Conservation (phyloP, 2,113 vertebrate genomes). For the Spea bombifrons region DNA sequence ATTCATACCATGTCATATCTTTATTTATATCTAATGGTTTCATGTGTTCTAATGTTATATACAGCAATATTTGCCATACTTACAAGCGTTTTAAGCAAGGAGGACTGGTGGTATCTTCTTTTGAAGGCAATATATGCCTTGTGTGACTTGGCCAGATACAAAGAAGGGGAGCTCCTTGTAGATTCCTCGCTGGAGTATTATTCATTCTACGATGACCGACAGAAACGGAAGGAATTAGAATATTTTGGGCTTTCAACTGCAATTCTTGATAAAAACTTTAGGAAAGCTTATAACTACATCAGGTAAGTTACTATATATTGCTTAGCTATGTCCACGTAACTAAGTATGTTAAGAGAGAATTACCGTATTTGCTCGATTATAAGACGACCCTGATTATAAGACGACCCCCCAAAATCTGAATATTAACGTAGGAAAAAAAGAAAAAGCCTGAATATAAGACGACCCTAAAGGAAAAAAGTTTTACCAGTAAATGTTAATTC, state of each 20-base stretch:
- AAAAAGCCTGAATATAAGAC: too few species aligned
- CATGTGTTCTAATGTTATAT: slow-evolving; percentile 21
- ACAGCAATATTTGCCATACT: slow-evolving; percentile 74
- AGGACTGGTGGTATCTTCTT: slow-evolving; percentile 96
- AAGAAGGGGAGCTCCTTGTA: slow-evolving; percentile 89
- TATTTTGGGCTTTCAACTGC: slow-evolving; percentile 91
- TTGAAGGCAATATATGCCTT: slow-evolving; percentile 80
- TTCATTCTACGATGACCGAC: slow-evolving; percentile 91
- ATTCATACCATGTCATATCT: too few species aligned
- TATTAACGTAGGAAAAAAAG: too few species aligned
- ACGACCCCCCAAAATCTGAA: too few species aligned
- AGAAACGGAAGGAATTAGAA: slow-evolving; percentile 89
- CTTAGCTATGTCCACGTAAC: too few species aligned
- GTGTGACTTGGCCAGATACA: slow-evolving; percentile 79
- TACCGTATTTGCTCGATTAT: too few species aligned
- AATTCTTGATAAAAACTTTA: slow-evolving; percentile 88
- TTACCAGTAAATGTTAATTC: too few species aligned
- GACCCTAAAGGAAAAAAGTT: too few species aligned
- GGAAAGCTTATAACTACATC: slow-evolving; percentile 94
- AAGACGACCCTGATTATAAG: too few species aligned
- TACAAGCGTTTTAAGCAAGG: slow-evolving; percentile 86
- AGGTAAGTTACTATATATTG: slow-evolving; percentile 65
- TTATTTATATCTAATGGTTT: too few species aligned
- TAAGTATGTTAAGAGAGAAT: too few species aligned
- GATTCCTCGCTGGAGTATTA: slow-evolving; percentile 94